Percentiles rank a stretch among this genome's conserved stretches.
Evolutionary conservation across 2,797 vertebrate genomes (phyloP).

Genomic region (Emys orbicularis): DNA sequence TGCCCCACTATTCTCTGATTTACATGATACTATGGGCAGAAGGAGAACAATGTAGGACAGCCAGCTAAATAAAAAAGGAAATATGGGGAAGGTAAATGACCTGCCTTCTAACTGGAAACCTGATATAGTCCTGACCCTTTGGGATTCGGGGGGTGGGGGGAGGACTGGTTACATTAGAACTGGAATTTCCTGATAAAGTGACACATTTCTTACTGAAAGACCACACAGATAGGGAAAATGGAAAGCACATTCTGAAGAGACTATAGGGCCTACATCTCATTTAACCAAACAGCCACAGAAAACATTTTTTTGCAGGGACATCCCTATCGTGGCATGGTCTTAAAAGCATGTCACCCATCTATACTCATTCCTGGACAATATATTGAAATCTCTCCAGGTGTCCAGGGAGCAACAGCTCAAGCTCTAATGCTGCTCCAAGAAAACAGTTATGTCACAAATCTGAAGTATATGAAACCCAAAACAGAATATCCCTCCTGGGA

Average conservation of each 20-base stretch:
- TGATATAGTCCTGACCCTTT: background rate
- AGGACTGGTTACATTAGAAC: background rate
- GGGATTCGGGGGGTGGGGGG: fast-evolving
- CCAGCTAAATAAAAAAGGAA: background rate
- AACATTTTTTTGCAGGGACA: background rate
- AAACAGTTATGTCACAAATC: background rate
- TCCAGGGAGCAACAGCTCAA: background rate
- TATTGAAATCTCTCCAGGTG: background rate
- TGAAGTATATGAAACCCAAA: background rate
- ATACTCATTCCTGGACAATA: background rate
- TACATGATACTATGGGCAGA: background rate
- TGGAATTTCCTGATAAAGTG: background rate
- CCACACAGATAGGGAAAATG: background rate
- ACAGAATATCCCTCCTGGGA: background rate
- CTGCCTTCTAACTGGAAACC: background rate
- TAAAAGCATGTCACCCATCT: background rate
- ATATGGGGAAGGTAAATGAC: background rate
- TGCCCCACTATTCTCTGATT: background rate
- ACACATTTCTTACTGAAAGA: background rate
- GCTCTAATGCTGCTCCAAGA: background rate
- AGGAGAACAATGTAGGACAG: background rate
- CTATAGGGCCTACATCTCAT: background rate
- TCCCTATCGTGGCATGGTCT: background rate
- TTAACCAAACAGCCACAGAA: background rate
- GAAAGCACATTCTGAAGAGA: background rate